phyloP scores from a whole-genome alignment of 2,888 invertebrate genomes.

The Girardia tigrina region DNA sequence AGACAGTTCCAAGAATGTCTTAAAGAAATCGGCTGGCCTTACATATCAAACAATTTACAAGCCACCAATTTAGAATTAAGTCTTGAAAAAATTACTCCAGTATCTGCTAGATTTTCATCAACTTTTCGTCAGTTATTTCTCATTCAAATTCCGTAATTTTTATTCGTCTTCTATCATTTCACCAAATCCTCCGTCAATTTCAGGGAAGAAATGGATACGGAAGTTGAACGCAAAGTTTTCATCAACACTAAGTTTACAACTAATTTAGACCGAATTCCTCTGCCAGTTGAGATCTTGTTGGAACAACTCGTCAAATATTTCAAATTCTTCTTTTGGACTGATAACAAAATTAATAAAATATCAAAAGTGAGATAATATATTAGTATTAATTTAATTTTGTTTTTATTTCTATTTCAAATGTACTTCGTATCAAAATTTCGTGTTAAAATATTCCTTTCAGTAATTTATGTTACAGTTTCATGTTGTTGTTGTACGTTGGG shows the following conservation, averaged over 20 bases:
- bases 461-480: no score
- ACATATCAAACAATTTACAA: neutral
- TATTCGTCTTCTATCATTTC: no score
- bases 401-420: no score
- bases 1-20: neutral
- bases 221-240: neutral
- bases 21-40: neutral
- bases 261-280: neutral
- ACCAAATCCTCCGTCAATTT: no score
- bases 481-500: no score
- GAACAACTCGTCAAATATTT: neutral
- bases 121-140: neutral
- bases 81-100: neutral
- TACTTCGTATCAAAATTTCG: no score
- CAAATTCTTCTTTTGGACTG: constrained; percentile 1
- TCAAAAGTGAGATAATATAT: neutral
- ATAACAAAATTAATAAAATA: neutral
- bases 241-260: neutral
- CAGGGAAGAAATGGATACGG: neutral
- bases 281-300: neutral
- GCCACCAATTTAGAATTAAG: neutral
- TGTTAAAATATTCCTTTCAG: no score
- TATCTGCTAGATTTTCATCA: neutral
- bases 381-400: no score
- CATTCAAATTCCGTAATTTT: neutral